These are phyloP conservation scores for Vireo altiloquus DNA, from an alignment of 2,113 vertebrate species.

Conservation along the genomic window DNA sequence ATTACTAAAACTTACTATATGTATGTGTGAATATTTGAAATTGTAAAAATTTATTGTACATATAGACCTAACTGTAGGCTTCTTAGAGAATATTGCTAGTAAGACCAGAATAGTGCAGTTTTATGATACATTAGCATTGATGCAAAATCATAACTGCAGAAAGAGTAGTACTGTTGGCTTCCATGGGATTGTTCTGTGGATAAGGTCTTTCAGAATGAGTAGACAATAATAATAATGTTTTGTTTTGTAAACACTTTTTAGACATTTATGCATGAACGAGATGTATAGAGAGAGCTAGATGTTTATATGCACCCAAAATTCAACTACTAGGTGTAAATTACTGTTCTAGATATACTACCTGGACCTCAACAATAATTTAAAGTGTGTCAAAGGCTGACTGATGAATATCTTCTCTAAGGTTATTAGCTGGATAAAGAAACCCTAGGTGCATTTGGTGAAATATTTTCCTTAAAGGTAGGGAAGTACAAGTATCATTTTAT, in stretches of 20 bases:
- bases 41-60: not conserved
- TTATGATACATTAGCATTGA: not conserved
- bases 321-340: not conserved
- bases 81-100: not conserved
- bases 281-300: not conserved
- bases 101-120: not conserved
- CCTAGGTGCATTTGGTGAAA: not conserved
- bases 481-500: not conserved
- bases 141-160: not conserved
- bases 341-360: not conserved
- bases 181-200: not conserved
- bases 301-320: not conserved
- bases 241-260: not conserved
- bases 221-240: not conserved
- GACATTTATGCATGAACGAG: not conserved
- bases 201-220: not conserved
- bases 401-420: not conserved
- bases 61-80: not conserved
- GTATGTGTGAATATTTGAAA: not conserved
- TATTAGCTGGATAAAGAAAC: not conserved
- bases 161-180: not conserved
- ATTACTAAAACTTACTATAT: not conserved
- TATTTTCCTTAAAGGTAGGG: not conserved
- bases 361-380: not conserved
- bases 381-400: not conserved